Evolutionary conservation across 2,797 vertebrate species (phyloP), one percentile per base, ranked within the genome.

Genomic region (Fistularia commersonii): DNA sequence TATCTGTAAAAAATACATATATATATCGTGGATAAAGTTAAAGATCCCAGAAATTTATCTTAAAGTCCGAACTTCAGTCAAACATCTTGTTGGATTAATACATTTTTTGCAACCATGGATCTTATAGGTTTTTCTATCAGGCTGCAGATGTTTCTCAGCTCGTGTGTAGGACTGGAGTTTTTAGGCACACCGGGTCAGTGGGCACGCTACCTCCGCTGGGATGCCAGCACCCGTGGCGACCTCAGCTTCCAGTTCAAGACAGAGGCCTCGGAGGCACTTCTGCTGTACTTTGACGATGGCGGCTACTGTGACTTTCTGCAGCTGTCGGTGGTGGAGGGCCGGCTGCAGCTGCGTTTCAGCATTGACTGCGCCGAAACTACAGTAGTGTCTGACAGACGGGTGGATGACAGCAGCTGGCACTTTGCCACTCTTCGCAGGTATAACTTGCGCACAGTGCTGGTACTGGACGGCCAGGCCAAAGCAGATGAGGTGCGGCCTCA

Each of bases 151-250:
- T 87, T 97, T 68, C 88, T 99, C 73, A 89, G 92, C 74, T 92
- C 92, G 44, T 95, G 92, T 87, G 80, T 94, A 84, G 94, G 95
- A 74, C 83, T 99, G 45, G 95, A 99, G 59, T 99, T 99, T 79
- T 86, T 93, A 76, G 97, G 97, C 47, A 86, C 91, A 34, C 91
- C 92, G 13, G 96, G 94, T 72, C 95, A 98, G 81, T 99, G 96
- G 97, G 93, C 95, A 51, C 96, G 97, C 79, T 99, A 95, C 89
- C 91, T 97, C 72, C 95, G 97, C 84, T 99, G 97, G 97, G 97
- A 99, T n/a, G 96, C 96, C 76, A 95, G 96, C 88, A 94, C 92
- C 1, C 92, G 92, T 50, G 92, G 95, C 1, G 95, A 99, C 79
- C 94, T 99, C 78, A 99, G 95, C 81, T 96, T 99, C 81, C 94